phyloP scores from a whole-genome alignment of 2,797 vertebrate species.

The Muscicapa comitata region DNA sequence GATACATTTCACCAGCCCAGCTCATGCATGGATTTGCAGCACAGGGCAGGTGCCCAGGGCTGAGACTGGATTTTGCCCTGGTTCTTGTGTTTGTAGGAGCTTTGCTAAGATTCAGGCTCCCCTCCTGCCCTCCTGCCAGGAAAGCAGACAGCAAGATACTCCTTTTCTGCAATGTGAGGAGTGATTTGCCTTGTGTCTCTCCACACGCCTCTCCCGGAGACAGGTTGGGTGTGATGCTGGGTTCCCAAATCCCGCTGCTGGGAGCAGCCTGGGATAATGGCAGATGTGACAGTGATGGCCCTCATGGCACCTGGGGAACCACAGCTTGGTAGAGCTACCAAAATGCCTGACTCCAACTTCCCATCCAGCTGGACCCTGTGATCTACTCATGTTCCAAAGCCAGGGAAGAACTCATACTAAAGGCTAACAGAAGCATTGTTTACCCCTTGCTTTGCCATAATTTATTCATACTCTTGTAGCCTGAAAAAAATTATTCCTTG shows the following conservation, averaged over 20 bases:
- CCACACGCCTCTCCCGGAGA: neutral
- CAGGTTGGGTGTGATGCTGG: fast-evolving
- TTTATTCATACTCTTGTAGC: conserved; percentile 54
- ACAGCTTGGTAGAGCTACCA: neutral
- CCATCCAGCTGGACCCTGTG: neutral
- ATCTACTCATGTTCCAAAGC: neutral
- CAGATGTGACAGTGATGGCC: neutral
- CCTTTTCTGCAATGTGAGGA: neutral
- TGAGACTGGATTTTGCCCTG: neutral
- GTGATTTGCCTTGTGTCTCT: neutral
- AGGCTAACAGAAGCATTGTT: conserved; percentile 7
- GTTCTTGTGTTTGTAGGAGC: neutral
- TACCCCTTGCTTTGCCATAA: conserved; percentile 19
- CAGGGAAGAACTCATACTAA: neutral
- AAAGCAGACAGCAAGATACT: neutral
- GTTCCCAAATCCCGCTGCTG: neutral
- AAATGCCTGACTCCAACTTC: neutral
- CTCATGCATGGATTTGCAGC: neutral
- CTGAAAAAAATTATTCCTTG: conserved; percentile 8
- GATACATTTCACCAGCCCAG: neutral
- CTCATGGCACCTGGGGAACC: neutral
- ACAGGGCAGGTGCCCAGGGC: neutral
- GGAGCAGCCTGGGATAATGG: neutral
- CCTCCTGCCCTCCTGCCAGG: neutral
- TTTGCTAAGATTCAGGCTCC: neutral